phyloP scores from a whole-genome alignment of 2,113 vertebrate genomes.

The Antigone vipio region DNA sequence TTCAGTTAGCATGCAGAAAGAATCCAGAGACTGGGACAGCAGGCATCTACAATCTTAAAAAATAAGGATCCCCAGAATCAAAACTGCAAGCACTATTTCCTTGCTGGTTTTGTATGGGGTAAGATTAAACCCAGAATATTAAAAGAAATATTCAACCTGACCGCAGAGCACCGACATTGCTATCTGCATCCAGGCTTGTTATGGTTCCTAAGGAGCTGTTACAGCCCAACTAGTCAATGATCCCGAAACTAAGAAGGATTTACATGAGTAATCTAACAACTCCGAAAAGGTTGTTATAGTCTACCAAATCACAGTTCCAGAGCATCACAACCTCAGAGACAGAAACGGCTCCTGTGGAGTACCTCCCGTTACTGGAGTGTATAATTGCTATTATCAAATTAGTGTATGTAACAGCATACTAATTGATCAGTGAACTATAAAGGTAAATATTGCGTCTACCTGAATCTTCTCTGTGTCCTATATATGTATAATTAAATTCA shows the following conservation, averaged over 20 bases:
- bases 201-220: background rate
- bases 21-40: background rate
- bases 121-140: background rate
- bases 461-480: background rate
- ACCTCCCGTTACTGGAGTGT: background rate
- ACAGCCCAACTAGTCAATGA: constrained; percentile 3
- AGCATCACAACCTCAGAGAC: background rate
- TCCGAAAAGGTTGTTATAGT: background rate
- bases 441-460: constrained; percentile 22
- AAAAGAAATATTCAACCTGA: background rate
- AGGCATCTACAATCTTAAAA: background rate
- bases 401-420: constrained; percentile 5
- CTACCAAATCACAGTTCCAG: background rate
- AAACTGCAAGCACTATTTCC: background rate
- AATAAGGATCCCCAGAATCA: background rate
- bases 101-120: background rate
- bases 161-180: background rate
- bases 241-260: constrained; percentile 22
- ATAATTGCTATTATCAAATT: constrained; percentile 35
- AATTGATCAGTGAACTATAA: constrained; percentile 11
- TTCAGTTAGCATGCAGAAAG: background rate
- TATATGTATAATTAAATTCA: background rate
- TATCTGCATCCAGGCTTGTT: background rate
- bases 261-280: constrained; percentile 17
- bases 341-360: constrained; percentile 2